A percentile compares a stretch with the other conserved stretches of the same genome.
These are phyloP conservation scores for Drosophila prosaltans DNA, from an alignment of 1,140 invertebrate genomes.

Conservation along the genomic window DNA sequence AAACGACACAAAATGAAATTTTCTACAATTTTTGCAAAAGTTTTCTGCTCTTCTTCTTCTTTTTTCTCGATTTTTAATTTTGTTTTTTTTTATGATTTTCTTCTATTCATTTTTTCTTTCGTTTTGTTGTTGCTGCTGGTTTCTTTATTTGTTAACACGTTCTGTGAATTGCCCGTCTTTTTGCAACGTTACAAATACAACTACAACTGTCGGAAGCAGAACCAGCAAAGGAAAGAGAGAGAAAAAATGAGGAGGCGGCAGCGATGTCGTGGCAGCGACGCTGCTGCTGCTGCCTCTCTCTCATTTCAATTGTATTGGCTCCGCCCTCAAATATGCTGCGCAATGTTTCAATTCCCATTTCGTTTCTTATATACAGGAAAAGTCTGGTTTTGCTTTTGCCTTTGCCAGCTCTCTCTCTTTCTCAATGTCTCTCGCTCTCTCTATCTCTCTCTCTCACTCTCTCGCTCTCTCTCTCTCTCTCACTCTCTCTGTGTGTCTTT, in stretches of 20 bases:
- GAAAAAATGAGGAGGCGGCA: slow-evolving; percentile 16
- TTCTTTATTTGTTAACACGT: slow-evolving; percentile 45
- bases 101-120: slow-evolving; percentile 28
- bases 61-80: slow-evolving; percentile 17
- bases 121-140: slow-evolving; percentile 28
- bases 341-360: slow-evolving; percentile 55
- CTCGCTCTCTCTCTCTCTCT: not conserved
- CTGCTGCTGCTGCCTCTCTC: slow-evolving; percentile 23
- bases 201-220: slow-evolving; percentile 32
- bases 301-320: slow-evolving; percentile 62
- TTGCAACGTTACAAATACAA: slow-evolving; percentile 47
- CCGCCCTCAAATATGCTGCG: slow-evolving; percentile 60
- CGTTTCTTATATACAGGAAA: slow-evolving; percentile 58
- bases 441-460: not conserved
- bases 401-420: slow-evolving; percentile 16
- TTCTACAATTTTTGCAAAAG: slow-evolving; percentile 38
- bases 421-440: not conserved
- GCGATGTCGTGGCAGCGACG: slow-evolving; percentile 26
- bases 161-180: slow-evolving; percentile 52
- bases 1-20: slow-evolving; percentile 28
- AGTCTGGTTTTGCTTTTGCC: slow-evolving; percentile 37
- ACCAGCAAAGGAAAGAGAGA: slow-evolving; percentile 33
- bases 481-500: slow-evolving; percentile 26
- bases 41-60: slow-evolving; percentile 19
- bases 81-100: slow-evolving; percentile 44